Conservation (phyloP, 1,140 invertebrate species). For the Heliconius congener region DNA sequence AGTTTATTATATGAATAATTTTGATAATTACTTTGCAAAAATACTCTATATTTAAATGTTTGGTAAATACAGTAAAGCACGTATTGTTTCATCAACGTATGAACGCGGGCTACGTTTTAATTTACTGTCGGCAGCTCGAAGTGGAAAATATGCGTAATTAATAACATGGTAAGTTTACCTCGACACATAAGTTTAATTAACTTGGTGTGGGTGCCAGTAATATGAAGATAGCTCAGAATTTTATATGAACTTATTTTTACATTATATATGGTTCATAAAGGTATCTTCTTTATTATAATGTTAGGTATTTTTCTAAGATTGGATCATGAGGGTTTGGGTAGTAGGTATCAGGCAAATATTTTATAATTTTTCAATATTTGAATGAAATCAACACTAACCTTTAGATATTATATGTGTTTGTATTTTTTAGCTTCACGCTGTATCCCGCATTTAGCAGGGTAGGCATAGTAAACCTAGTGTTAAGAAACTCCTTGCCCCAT, state of each 20-base stretch:
- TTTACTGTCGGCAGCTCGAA: slow-evolving; percentile 4
- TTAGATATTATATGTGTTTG: too few species aligned
- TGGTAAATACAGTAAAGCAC: neutral
- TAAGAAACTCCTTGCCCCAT: too few species aligned
- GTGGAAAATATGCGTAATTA: slow-evolving; percentile 14
- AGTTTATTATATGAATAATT: neutral
- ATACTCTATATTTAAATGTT: slow-evolving; percentile 3
- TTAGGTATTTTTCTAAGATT: too few species aligned
- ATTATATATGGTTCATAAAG: too few species aligned
- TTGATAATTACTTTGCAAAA: neutral
- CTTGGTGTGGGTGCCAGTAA: neutral
- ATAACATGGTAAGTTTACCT: slow-evolving; percentile 16
- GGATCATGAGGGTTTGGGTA: too few species aligned
- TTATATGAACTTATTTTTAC: neutral
- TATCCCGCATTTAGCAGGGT: too few species aligned
- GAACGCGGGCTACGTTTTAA: neutral
- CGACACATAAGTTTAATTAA: slow-evolving; percentile 21
- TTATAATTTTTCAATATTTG: too few species aligned
- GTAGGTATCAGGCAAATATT: too few species aligned
- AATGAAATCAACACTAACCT: too few species aligned
- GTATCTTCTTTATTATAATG: too few species aligned
- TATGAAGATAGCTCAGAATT: neutral
- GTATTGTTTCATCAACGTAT: neutral
- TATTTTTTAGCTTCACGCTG: too few species aligned
- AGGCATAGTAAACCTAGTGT: too few species aligned